Percentiles rank a stretch among this genome's conserved stretches.
Evolutionary conservation across 1,140 invertebrate species (phyloP).

Genomic region (Aphaenogaster rudis): DNA sequence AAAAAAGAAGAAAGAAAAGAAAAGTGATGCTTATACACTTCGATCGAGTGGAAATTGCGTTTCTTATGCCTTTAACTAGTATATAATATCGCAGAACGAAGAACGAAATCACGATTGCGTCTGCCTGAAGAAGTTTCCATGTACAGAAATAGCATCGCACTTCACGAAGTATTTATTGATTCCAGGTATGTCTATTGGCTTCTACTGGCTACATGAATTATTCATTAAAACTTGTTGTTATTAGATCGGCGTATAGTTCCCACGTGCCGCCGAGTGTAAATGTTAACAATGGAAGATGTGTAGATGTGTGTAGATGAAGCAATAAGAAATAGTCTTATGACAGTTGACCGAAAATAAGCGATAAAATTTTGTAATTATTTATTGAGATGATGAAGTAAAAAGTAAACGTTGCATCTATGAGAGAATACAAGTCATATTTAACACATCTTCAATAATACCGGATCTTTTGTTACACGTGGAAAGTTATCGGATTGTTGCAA

Average conservation of each 20-base stretch:
- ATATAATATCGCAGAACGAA: not conserved
- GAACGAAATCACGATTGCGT: not conserved
- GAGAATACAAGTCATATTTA: not conserved
- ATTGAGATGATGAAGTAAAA: not conserved
- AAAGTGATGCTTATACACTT: not conserved
- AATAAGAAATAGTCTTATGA: not conserved
- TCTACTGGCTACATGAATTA: constrained; percentile 14
- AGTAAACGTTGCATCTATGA: not conserved
- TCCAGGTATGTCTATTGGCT: not conserved
- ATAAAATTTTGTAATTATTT: not conserved
- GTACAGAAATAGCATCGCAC: constrained; percentile 1
- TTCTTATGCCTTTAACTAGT: constrained; percentile 1
- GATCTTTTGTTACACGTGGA: not conserved
- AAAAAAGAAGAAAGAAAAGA: constrained; percentile 44
- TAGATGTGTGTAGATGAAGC: not conserved
- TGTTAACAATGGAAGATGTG: not conserved
- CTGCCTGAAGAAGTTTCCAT: not conserved
- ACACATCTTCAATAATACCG: not conserved
- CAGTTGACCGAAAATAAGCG: not conserved
- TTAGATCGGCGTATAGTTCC: not conserved
- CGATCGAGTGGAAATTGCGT: constrained; percentile 23
- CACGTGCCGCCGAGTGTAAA: not conserved
- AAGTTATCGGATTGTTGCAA: not conserved
- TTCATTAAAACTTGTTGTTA: constrained; percentile 22
- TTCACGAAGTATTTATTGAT: constrained; percentile 24